Percentiles rank a stretch among this genome's conserved stretches.
phyloP scores from a whole-genome alignment of 2,797 vertebrate species.

The Sarcophilus harrisii region DNA sequence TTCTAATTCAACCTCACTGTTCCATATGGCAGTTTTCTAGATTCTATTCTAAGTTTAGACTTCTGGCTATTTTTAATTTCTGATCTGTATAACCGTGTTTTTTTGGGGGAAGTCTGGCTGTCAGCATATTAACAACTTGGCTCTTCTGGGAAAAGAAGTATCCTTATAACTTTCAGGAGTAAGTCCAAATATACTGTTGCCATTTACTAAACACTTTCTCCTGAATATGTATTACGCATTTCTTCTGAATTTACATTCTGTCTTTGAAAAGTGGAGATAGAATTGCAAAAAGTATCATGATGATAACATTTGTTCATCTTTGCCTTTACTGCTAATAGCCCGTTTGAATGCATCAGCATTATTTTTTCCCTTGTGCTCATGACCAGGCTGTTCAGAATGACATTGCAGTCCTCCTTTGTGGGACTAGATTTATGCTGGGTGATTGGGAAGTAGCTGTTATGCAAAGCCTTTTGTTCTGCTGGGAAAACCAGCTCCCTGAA shows the following conservation, averaged over 20 bases:
- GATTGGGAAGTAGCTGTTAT: background rate
- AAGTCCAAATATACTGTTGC: slow-evolving; percentile 31
- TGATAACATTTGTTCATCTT: slow-evolving; percentile 19
- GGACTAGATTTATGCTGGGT: background rate
- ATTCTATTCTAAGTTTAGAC: slow-evolving; percentile 46
- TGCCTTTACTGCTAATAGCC: background rate
- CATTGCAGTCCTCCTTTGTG: background rate
- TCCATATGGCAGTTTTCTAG: slow-evolving; percentile 41
- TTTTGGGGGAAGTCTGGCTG: slow-evolving; percentile 37
- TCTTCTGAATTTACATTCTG: slow-evolving; percentile 29
- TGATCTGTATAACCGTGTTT: slow-evolving; percentile 32
- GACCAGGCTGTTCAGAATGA: background rate
- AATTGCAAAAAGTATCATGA: slow-evolving; percentile 11
- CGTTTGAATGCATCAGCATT: background rate
- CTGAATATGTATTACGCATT: background rate
- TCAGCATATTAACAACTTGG: slow-evolving; percentile 8
- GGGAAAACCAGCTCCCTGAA: slow-evolving; percentile 12
- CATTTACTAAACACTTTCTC: slow-evolving; percentile 31
- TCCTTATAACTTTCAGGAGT: slow-evolving; percentile 41
- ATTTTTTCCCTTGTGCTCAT: slow-evolving; percentile 23
- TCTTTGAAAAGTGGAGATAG: background rate
- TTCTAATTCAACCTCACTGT: slow-evolving; percentile 15
- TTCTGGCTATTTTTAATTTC: slow-evolving; percentile 52
- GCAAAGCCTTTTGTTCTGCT: slow-evolving; percentile 16
- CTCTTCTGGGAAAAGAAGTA: background rate